Percentiles rank a stretch among this genome's conserved stretches.
Conservation (phyloP, 2,888 invertebrate species). For the Patella depressa region DNA sequence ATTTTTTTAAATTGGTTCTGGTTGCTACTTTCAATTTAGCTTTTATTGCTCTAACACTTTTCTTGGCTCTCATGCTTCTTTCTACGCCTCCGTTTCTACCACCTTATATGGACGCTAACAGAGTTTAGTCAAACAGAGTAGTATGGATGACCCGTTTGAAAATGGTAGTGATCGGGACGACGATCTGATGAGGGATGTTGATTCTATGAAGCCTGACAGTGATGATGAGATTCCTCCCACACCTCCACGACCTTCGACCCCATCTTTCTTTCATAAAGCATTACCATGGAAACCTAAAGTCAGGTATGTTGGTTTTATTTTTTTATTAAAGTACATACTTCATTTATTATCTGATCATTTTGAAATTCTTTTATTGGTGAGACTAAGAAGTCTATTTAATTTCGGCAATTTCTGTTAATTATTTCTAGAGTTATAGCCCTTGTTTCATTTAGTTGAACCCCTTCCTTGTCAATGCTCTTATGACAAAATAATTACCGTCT, state of each 20-base stretch:
- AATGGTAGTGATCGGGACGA: conserved; percentile 74
- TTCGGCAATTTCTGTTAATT: too few relatives aligned
- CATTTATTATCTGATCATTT: too few relatives aligned
- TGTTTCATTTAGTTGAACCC: too few relatives aligned
- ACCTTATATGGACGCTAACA: conserved; percentile 38
- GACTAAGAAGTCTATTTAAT: too few relatives aligned
- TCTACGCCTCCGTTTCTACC: conserved; percentile 20
- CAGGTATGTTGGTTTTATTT: conserved; percentile 50
- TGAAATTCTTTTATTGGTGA: too few relatives aligned
- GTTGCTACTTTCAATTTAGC: conserved; percentile 21
- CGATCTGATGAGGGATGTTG: conserved; percentile 81
- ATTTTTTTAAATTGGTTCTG: conserved; percentile 11
- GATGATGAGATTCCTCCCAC: conserved; percentile 76
- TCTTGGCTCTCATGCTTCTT: conserved; percentile 29
- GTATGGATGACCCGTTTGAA: conserved; percentile 86
- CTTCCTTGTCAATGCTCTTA: too few relatives aligned
- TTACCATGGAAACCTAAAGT: conserved; percentile 98
- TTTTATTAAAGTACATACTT: too few relatives aligned
- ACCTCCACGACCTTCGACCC: conserved; percentile 77
- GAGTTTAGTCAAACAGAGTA: conserved; percentile 92
- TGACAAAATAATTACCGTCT: too few relatives aligned
- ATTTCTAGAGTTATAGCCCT: too few relatives aligned
- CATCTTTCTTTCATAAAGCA: conserved; percentile 72
- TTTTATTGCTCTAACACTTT: conserved; percentile 19
- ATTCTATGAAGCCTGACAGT: conserved; percentile 92